Percentiles rank a stretch among this genome's conserved stretches.
phyloP scores from a whole-genome alignment of 2,888 invertebrate genomes.

The Eilema sororculum region DNA sequence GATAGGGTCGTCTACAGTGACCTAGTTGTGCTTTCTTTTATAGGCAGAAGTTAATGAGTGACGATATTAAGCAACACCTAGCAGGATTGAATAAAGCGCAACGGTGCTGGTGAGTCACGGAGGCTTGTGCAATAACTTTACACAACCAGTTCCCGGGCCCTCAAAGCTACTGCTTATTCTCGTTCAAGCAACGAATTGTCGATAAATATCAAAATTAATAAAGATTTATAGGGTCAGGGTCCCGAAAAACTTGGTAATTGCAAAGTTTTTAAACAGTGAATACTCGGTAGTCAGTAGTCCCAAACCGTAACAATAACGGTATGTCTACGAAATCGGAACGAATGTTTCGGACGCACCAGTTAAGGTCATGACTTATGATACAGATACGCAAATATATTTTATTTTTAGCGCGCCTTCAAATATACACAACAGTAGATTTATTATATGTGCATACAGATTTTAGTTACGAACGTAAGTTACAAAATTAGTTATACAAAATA shows the following conservation, averaged over 20 bases:
- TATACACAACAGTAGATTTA: background rate
- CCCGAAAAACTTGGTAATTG: conserved; percentile 44
- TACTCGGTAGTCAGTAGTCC: conserved; percentile 21
- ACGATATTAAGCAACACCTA: conserved; percentile 69
- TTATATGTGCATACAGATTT: background rate
- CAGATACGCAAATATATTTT: conserved; percentile 19
- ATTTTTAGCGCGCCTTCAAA: background rate
- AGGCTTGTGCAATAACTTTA: conserved; percentile 76
- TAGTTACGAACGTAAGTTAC: background rate
- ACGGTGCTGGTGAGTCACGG: conserved; percentile 74
- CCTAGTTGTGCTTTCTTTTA: conserved; percentile 21
- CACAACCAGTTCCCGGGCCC: conserved; percentile 72
- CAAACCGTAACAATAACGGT: conserved; percentile 45
- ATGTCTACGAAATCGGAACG: conserved; percentile 38
- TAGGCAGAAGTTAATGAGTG: conserved; percentile 63
- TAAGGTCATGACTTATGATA: conserved; percentile 25
- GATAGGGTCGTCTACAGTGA: conserved; percentile 13
- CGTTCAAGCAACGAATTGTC: conserved; percentile 53
- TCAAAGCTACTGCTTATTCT: conserved; percentile 62
- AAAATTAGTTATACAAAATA: background rate
- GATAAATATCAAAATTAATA: conserved; percentile 24
- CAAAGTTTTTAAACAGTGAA: conserved; percentile 35
- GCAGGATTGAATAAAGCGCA: conserved; percentile 73
- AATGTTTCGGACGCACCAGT: conserved; percentile 22
- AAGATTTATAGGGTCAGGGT: conserved; percentile 51